Percentiles rank a stretch among this genome's conserved stretches.
Evolutionary conservation across 2,888 invertebrate genomes (phyloP).

Genomic region (Omphaloscelis lunosa): DNA sequence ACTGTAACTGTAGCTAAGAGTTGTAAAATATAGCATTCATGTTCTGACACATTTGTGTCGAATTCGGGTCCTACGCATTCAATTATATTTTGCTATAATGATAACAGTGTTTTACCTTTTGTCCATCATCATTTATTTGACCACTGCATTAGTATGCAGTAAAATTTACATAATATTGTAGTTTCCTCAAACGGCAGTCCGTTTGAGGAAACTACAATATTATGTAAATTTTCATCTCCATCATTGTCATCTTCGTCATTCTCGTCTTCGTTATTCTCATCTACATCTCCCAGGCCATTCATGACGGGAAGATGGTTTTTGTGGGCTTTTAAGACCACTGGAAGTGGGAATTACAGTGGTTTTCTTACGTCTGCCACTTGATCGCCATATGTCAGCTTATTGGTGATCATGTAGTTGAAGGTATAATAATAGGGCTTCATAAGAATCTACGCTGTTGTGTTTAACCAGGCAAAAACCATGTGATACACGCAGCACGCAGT

Average conservation of each 20-base stretch:
- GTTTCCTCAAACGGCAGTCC: no score
- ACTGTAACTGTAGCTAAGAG: not conserved
- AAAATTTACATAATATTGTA: no score
- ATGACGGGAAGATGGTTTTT: not conserved
- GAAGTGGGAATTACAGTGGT: not conserved
- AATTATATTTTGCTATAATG: not conserved
- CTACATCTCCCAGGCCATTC: not conserved
- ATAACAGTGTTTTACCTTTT: not conserved
- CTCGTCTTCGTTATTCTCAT: not conserved
- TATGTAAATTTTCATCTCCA: not conserved
- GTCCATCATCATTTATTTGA: no score
- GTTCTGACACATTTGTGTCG: not conserved
- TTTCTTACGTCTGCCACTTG: not conserved
- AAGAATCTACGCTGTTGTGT: not conserved
- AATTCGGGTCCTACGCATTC: not conserved
- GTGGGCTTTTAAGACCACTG: not conserved
- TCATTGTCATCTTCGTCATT: no score
- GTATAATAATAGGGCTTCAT: not conserved
- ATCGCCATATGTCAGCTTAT: not conserved
- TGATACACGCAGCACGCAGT: not conserved
- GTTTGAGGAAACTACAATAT: not conserved
- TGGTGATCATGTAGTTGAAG: not conserved
- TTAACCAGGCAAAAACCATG: not conserved
- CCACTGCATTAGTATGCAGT: no score
- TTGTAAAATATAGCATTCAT: not conserved